Conservation (phyloP, 2,888 invertebrate genomes). For the Phalangium opilio region DNA sequence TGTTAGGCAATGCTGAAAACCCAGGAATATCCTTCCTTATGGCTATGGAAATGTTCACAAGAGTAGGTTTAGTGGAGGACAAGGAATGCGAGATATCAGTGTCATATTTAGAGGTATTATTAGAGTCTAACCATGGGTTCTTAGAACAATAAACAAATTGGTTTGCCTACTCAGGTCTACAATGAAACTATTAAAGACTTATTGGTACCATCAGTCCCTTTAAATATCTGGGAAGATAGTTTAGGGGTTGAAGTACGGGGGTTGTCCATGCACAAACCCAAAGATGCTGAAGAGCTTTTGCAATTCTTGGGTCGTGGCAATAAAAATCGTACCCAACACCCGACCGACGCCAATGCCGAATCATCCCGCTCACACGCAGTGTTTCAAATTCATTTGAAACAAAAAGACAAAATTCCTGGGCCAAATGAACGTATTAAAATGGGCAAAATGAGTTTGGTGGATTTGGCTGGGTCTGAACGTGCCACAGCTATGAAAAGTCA, state of each 20-base stretch:
- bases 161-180: constrained; percentile 50
- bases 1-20: constrained; percentile 59
- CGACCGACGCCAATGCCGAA: constrained; percentile 86
- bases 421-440: constrained; percentile 32
- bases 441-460: constrained; percentile 85
- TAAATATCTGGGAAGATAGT: constrained; percentile 64
- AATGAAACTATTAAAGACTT: constrained; percentile 82
- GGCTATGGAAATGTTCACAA: constrained; percentile 65
- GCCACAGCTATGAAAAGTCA: constrained; percentile 45
- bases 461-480: constrained; percentile 82
- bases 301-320: constrained; percentile 66
- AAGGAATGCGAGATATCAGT: constrained; percentile 67
- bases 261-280: constrained; percentile 46
- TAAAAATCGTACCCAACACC: constrained; percentile 74
- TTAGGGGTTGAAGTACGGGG: constrained; percentile 66
- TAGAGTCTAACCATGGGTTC: neutral
- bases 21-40: constrained; percentile 81
- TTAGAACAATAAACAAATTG: neutral
- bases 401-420: too few relatives aligned
- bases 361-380: constrained; percentile 93
- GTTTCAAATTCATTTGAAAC: constrained; percentile 48
- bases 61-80: constrained; percentile 50
- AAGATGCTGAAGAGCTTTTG: constrained; percentile 43
- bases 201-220: constrained; percentile 46
- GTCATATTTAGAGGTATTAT: constrained; percentile 44